Percentiles rank a stretch among this genome's conserved stretches.
Evolutionary conservation across 2,797 vertebrate species (phyloP).

Genomic region (Pipistrellus nathusii): DNA sequence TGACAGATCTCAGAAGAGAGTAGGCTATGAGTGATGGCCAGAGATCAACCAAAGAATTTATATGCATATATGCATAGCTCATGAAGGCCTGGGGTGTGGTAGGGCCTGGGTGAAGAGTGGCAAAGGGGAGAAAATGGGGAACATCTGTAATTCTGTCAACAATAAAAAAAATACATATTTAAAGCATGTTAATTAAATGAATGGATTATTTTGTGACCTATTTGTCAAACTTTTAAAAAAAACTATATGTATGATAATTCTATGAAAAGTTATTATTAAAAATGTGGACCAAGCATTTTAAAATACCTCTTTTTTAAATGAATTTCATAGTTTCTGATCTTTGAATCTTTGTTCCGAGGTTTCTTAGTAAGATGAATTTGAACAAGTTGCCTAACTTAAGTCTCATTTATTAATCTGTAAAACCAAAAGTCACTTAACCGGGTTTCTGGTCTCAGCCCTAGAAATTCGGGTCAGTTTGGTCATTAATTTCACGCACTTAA

Average conservation of each 20-base stretch:
- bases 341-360: neutral
- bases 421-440: neutral
- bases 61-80: too few species aligned
- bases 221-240: neutral
- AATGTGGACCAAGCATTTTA: neutral
- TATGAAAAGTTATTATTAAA: slow-evolving; percentile 35
- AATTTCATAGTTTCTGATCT: neutral
- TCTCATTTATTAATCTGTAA: neutral
- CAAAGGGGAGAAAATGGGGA: too few species aligned
- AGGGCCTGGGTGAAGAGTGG: too few species aligned
- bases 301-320: neutral
- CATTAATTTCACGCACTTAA: neutral
- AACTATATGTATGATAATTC: neutral
- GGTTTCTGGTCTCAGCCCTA: neutral
- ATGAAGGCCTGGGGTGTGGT: too few species aligned
- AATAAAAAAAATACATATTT: too few species aligned
- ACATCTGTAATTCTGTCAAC: too few species aligned
- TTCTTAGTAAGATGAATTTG: neutral
- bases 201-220: neutral
- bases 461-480: neutral
- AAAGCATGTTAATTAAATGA: neutral
- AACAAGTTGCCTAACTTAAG: neutral
- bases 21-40: too few species aligned
- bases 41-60: too few species aligned
- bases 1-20: too few species aligned